Evolutionary conservation across 1,140 invertebrate species (phyloP), one percentile per base, ranked within the genome.

Genomic region (Varroa destructor): DNA sequence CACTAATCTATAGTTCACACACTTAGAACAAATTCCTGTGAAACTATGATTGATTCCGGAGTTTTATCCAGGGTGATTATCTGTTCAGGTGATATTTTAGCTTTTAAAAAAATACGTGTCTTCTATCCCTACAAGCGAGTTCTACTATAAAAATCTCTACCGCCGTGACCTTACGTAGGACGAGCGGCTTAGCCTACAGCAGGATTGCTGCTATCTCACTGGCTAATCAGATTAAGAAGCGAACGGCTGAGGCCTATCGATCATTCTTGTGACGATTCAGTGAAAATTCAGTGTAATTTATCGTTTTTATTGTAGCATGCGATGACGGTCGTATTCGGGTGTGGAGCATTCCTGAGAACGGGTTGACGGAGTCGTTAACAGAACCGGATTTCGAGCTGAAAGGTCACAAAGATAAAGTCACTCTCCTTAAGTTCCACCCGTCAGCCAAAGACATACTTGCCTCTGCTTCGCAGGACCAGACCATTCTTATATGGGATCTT

Each of bases 381-480:
- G 81, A 83, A 70, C 84, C 87, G 1, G 81, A 83, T 36, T 14
- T 75, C 36, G 64, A 71, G 64, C 83, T 88, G 71, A 80, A 82
- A 77, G 87, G 89, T 5, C 91, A 93, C 77, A 83, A 86, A 6
- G 93, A 95, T 77, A 94, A 93, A 81, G 89, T 96, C 71, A 92
- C 90, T 79, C 86, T 93, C 70, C 86, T 95, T 6, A 87, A 88
- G 73, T 96, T 91, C 81, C 91, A 96, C 82, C 91, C 92, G 0
- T 82, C 90, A 56, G 91, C 92, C 0, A 82, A 85, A 46, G 87
- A 93, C 79, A 84, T 96, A 8, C 79, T 97, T 1, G 87, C 89
- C 0, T 88, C 90, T 0, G 89, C 87, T 0, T 89, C 90, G 0
- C 91, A 92, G 77, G 92, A 96, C 78, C 87, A 90, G 82, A 88